Evolutionary conservation across 35 echinoderm and acorn worm genomes (phyloP).

Genomic region (Heliocidaris erythrogramma): DNA sequence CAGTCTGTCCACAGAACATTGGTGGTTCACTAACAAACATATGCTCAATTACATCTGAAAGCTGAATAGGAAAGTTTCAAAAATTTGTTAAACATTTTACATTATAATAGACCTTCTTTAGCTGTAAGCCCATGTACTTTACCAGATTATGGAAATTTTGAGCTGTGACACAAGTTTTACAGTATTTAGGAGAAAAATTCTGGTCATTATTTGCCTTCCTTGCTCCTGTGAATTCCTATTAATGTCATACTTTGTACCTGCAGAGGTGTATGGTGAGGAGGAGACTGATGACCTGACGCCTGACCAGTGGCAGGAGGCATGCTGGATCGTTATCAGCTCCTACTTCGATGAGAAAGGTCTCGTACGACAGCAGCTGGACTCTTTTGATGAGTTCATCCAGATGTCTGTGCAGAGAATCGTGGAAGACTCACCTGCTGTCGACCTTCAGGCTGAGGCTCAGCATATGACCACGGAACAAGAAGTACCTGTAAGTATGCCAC

Average conservation of each 20-base stretch:
- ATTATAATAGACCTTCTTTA: too few species aligned
- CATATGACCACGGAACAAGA: conserved; percentile 87
- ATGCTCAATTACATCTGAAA: too few species aligned
- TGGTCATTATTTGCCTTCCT: too few species aligned
- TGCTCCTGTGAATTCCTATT: too few species aligned
- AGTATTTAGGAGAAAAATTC: too few species aligned
- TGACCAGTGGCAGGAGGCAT: conserved; percentile 83
- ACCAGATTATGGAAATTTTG: too few species aligned
- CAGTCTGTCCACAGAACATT: too few species aligned
- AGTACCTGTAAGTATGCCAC: conserved; percentile 76
- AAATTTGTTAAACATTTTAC: too few species aligned
- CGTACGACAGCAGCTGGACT: conserved; percentile 90
- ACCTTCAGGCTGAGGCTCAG: conserved; percentile 86
- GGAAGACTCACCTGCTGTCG: conserved; percentile 88
- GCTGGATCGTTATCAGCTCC: conserved; percentile 98
- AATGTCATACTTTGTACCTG: neutral
- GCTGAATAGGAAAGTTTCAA: too few species aligned
- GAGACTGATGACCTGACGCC: conserved; percentile 86
- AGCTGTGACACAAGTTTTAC: too few species aligned
- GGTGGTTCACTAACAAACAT: too few species aligned
- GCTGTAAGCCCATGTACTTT: too few species aligned
- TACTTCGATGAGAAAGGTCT: conserved; percentile 99
- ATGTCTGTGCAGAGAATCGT: conserved; percentile 98
- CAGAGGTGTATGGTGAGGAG: conserved; percentile 70
- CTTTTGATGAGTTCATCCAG: conserved; percentile 96